Percentiles rank a stretch among this genome's conserved stretches.
These are phyloP conservation scores for Abrostola triplasia DNA, from an alignment of 2,888 invertebrate genomes.

Conservation along the genomic window DNA sequence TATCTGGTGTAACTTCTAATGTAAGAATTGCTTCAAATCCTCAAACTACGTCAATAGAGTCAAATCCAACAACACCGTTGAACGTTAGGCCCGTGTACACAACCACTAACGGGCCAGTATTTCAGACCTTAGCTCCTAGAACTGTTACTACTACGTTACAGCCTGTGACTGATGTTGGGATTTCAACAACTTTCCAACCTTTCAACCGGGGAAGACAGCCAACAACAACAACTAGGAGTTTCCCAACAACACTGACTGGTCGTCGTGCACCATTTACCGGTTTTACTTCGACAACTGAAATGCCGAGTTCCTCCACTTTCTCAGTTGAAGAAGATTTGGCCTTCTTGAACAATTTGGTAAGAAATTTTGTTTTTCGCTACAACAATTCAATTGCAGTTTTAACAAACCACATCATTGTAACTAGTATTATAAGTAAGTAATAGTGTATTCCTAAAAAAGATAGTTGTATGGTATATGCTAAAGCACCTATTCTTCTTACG, in stretches of 20 bases:
- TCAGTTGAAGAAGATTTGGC: conserved; percentile 88
- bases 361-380: conserved; percentile 25
- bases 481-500: too few relatives aligned
- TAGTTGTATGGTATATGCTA: too few relatives aligned
- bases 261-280: conserved; percentile 63
- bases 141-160: conserved; percentile 71
- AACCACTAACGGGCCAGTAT: conserved; percentile 67
- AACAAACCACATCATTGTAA: not conserved
- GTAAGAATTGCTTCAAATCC: conserved; percentile 81
- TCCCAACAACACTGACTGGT: conserved; percentile 61
- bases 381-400: not conserved
- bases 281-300: conserved; percentile 76
- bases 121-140: conserved; percentile 70
- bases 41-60: conserved; percentile 74
- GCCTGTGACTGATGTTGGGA: conserved; percentile 69
- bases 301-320: conserved; percentile 82
- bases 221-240: conserved; percentile 66
- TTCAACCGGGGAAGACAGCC: conserved; percentile 68
- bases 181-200: conserved; percentile 80
- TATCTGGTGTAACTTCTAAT: conserved; percentile 81
- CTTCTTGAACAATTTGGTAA: conserved; percentile 89
- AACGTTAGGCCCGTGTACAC: conserved; percentile 77
- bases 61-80: conserved; percentile 78
- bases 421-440: too few relatives aligned
- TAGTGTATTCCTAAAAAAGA: too few relatives aligned